A percentile compares a stretch with the other conserved stretches of the same genome.
Evolutionary conservation across 2,113 vertebrate species (phyloP).

Genomic region (Nanger granti): DNA sequence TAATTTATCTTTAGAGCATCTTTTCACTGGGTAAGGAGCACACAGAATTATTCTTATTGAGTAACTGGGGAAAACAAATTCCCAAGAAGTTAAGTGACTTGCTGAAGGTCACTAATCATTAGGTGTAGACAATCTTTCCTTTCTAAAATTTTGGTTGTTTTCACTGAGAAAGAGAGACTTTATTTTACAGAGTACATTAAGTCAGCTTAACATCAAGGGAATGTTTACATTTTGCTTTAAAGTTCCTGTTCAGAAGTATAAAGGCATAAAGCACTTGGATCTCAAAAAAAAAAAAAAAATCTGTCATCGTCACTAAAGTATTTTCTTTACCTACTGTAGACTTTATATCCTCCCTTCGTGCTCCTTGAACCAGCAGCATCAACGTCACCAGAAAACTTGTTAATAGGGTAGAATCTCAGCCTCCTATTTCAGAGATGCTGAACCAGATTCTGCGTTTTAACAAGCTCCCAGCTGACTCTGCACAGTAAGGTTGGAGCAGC

Average conservation of each 20-base stretch:
- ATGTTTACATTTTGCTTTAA: not conserved
- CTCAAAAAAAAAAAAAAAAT: not conserved
- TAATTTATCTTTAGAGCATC: not conserved
- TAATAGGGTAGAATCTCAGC: not conserved
- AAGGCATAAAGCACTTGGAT: not conserved
- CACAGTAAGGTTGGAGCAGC: not conserved
- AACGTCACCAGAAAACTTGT: not conserved
- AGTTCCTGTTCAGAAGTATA: not conserved
- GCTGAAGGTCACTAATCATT: not conserved
- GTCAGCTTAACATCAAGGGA: not conserved
- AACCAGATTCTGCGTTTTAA: not conserved
- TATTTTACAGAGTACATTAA: not conserved
- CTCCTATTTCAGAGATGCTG: not conserved
- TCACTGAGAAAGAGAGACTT: not conserved
- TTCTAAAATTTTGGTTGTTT: not conserved
- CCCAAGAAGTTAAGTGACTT: not conserved
- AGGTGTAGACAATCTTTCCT: not conserved
- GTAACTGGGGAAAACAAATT: not conserved
- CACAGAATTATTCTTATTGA: not conserved
- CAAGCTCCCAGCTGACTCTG: not conserved
- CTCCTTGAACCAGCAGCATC: not conserved
- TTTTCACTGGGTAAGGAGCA: not conserved
- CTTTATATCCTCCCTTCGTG: not conserved
- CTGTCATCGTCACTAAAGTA: not conserved
- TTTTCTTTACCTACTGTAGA: not conserved